These are phyloP conservation scores for Periophthalmus magnuspinnatus DNA, from an alignment of 2,797 vertebrate genomes.

Conservation along the genomic window DNA sequence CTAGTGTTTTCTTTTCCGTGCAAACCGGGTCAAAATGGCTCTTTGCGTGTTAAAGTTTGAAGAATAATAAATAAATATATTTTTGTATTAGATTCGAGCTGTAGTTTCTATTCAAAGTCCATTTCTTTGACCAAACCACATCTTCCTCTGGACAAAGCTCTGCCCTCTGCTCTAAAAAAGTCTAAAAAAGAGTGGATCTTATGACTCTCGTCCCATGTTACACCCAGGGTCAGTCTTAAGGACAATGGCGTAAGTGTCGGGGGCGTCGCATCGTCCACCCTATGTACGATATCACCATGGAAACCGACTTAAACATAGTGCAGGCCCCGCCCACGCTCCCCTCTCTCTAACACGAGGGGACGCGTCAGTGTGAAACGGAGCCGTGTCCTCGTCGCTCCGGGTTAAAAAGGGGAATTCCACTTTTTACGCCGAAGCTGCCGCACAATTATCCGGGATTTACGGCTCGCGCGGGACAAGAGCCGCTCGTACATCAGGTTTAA, in stretches of 20 bases:
- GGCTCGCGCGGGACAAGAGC: conserved; percentile 33
- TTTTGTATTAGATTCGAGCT: too few species aligned
- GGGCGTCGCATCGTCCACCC: neutral
- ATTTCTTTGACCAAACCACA: too few species aligned
- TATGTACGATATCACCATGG: conserved; percentile 42
- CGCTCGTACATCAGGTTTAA: conserved; percentile 10
- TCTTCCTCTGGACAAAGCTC: too few species aligned
- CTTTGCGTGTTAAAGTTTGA: too few species aligned
- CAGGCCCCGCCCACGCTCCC: conserved; percentile 33
- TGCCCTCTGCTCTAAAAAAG: too few species aligned
- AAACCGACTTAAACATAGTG: conserved; percentile 54
- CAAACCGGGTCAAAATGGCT: too few species aligned
- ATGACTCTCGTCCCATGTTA: neutral
- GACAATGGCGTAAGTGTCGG: neutral
- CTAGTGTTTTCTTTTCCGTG: too few species aligned
- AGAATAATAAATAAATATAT: too few species aligned
- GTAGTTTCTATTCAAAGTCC: too few species aligned
- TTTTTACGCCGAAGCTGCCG: conserved; percentile 28
- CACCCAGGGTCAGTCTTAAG: neutral
- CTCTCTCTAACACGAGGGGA: conserved; percentile 7
- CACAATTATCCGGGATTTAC: conserved; percentile 45
- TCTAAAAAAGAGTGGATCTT: neutral
- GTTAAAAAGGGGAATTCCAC: conserved; percentile 67
- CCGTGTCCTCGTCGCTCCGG: conserved; percentile 31
- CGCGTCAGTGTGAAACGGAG: conserved; percentile 42